Conservation (phyloP, 2,888 invertebrate genomes). For the Nematopogon swammerdamellus region DNA sequence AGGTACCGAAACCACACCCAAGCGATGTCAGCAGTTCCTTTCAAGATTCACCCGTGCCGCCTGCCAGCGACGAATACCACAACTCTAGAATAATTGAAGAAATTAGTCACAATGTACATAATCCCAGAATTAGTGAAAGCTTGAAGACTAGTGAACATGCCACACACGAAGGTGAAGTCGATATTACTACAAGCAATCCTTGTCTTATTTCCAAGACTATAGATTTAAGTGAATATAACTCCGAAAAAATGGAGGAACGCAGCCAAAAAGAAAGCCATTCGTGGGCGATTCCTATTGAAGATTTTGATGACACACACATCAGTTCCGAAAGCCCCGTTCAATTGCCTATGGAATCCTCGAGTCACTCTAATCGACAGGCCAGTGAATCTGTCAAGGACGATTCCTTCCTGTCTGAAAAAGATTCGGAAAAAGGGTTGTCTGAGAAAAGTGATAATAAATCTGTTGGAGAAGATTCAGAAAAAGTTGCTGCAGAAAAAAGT, state of each 20-base stretch:
- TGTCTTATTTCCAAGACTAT: no score
- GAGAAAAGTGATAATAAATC: no score
- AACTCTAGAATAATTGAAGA: constrained; percentile 12
- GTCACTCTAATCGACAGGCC: not conserved
- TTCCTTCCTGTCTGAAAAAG: no score
- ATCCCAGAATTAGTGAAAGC: not conserved
- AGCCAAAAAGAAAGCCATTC: constrained; percentile 28
- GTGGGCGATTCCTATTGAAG: constrained; percentile 31
- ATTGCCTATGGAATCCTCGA: constrained; percentile 18
- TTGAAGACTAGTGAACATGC: not conserved
- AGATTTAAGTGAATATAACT: not conserved
- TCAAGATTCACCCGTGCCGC: constrained; percentile 20
- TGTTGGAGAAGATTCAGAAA: no score
- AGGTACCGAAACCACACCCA: constrained; percentile 21
- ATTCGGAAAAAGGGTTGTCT: no score
- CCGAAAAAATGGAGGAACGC: not conserved
- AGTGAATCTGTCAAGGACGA: not conserved
- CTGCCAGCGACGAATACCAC: constrained; percentile 25
- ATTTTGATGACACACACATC: constrained; percentile 29
- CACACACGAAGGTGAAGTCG: no score
- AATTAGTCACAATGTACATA: not conserved
- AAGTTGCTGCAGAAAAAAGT: no score
- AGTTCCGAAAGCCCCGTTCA: constrained; percentile 45
- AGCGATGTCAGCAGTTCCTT: constrained; percentile 10
- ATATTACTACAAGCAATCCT: not conserved